These are phyloP conservation scores for Apodemus sylvaticus DNA, from an alignment of 2,113 vertebrate species.

Conservation along the genomic window DNA sequence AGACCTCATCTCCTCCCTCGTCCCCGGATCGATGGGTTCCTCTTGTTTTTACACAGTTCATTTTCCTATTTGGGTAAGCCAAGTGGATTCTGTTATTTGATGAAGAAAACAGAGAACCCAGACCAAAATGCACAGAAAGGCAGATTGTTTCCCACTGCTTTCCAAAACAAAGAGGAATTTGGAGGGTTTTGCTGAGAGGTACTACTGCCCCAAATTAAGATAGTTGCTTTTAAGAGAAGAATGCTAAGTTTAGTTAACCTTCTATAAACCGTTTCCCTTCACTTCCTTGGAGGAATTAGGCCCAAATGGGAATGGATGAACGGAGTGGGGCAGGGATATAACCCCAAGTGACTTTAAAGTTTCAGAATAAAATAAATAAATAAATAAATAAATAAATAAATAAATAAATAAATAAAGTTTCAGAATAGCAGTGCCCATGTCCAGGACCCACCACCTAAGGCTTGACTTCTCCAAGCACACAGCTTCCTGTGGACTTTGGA, in stretches of 20 bases:
- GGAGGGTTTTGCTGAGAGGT: not conserved
- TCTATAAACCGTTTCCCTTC: constrained; percentile 16
- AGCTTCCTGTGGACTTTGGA: not conserved
- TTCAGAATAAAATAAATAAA: too few species aligned
- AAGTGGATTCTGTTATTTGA: not conserved
- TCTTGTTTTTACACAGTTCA: not conserved
- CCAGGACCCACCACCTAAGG: not conserved
- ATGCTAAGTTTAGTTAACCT: not conserved
- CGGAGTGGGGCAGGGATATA: not conserved
- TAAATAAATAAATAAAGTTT: too few species aligned
- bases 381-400: too few species aligned
- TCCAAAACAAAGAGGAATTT: constrained; percentile 35
- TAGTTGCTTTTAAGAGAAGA: constrained; percentile 13
- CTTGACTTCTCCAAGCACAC: not conserved
- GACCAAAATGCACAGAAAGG: constrained; percentile 4
- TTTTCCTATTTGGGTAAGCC: not conserved
- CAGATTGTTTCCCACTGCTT: not conserved
- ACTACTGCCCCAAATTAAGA: not conserved
- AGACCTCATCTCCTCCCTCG: not conserved
- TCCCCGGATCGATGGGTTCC: not conserved
- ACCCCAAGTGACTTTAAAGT: not conserved
- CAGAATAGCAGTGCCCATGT: not conserved
- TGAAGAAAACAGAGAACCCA: not conserved
- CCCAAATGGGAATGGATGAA: not conserved
- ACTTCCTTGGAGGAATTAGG: not conserved